Conservation (phyloP, 2,888 invertebrate species). For the Netelia fuscicornis region DNA sequence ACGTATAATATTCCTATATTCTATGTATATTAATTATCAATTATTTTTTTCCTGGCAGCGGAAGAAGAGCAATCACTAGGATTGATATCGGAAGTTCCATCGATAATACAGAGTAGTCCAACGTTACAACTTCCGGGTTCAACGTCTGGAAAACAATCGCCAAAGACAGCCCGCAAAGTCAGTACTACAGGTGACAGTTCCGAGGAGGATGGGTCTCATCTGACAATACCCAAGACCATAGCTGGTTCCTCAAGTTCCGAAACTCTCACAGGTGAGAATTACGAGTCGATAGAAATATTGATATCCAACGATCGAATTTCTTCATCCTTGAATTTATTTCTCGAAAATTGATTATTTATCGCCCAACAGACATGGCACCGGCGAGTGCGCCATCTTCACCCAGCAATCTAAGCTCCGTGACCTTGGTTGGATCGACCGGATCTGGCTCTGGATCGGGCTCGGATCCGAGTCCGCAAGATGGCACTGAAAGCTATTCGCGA, state of each 20-base stretch:
- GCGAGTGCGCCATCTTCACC: constrained; percentile 89
- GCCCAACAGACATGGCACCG: constrained; percentile 83
- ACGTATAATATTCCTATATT: no score
- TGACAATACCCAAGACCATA: constrained; percentile 91
- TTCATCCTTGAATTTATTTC: background rate
- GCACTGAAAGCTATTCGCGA: constrained; percentile 72
- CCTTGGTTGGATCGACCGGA: constrained; percentile 88
- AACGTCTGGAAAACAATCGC: constrained; percentile 70
- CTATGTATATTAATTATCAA: no score
- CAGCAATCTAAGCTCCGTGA: constrained; percentile 91
- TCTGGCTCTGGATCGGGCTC: constrained; percentile 84
- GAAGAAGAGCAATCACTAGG: constrained; percentile 85
- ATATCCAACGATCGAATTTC: background rate
- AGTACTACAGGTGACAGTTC: constrained; percentile 85
- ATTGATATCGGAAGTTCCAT: constrained; percentile 81
- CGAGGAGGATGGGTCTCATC: constrained; percentile 88
- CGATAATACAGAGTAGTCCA: constrained; percentile 79
- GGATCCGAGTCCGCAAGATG: constrained; percentile 81
- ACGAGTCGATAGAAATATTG: background rate
- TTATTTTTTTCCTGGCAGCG: constrained; percentile 80
- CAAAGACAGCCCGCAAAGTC: constrained; percentile 81
- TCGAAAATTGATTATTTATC: background rate
- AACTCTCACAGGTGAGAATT: constrained; percentile 89
- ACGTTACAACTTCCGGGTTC: constrained; percentile 72
- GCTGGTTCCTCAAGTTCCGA: constrained; percentile 91